Base-by-base conservation (phyloP, 2,888 invertebrate genomes). In the Hoplodrina blanda region DNA sequence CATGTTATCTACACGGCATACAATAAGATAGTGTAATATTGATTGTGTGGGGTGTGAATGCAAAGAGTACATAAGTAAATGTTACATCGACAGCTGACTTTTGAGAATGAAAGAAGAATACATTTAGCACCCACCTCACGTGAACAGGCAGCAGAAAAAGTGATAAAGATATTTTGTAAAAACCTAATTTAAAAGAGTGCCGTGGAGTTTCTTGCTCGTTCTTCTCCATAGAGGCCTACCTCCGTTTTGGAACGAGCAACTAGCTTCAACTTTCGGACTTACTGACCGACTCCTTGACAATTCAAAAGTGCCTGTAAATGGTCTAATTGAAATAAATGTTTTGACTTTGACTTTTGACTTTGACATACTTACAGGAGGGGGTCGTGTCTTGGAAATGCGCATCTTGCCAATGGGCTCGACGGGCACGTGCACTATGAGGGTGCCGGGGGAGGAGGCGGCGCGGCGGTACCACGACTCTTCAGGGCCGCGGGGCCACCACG, bases 391-490 rank as follows among this genome's bases (percentile, higher is more conserved):
- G 19, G 88, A 90, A 76, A 92, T 93, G 17, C 94, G 83, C 78
- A 91, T 85, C 15, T 87, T 85, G 17, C 90, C 83, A 7, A 89
- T 82, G 0, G 95, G 93, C 4, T 90, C 87, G 15, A 93, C 89
- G 0, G 95, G 95, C 4, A 92, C 92, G 85, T 96, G 95, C 10
- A 96, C 78, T 11, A 92, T 49, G 2, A 95, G 90, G 3, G 86
- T 83, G 57, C 76, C 87, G 1, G 91, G 91, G 0, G 89, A 78
- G 15, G 93, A 91, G 8, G 84, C 90, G 5, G 95, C 95, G 59
- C 94, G 92, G 15, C 85, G 83, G 90, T 93, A 95, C 92, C 92
- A 95, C 25, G 92, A 76, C 87, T 95, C 95, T 7, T 82, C 69
- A 6, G 93, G 91, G 0, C 92, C 95, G 49, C 87, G 87, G 44